Conservation (phyloP, 2,888 invertebrate genomes). For the Antheraea assamensis region DNA sequence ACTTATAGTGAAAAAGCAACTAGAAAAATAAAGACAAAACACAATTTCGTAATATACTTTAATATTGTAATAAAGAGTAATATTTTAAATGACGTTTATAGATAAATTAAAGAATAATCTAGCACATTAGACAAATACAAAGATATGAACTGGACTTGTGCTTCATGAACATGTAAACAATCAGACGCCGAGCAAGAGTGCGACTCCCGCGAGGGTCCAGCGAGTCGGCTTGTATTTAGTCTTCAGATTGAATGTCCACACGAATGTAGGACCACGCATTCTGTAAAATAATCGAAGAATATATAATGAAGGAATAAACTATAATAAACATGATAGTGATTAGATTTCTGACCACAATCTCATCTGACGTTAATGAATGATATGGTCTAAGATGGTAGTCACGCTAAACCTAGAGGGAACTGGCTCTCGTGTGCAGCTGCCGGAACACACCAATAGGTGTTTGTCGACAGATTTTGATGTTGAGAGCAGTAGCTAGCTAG, state of each 20-base stretch:
- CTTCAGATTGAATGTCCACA: conserved; percentile 97
- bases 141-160: conserved; percentile 1
- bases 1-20: not conserved
- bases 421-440: no score
- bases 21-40: not conserved
- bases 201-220: conserved; percentile 97
- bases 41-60: conserved; percentile 17
- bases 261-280: conserved; percentile 94
- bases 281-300: conserved; percentile 48
- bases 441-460: no score
- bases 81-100: not conserved
- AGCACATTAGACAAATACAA: not conserved
- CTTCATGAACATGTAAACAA: not conserved
- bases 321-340: no score
- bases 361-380: no score
- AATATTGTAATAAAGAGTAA: conserved; percentile 23
- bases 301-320: no score
- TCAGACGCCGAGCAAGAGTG: conserved; percentile 92
- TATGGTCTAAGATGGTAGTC: no score
- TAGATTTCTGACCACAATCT: no score
- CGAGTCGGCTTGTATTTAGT: conserved; percentile 94
- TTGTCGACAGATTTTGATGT: no score
- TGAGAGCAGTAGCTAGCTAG: no score
- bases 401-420: no score
- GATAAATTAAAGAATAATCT: conserved; percentile 1